Percentiles rank a stretch among this genome's conserved stretches.
Evolutionary conservation across 2,113 vertebrate species (phyloP).

Genomic region (Tyto alba): DNA sequence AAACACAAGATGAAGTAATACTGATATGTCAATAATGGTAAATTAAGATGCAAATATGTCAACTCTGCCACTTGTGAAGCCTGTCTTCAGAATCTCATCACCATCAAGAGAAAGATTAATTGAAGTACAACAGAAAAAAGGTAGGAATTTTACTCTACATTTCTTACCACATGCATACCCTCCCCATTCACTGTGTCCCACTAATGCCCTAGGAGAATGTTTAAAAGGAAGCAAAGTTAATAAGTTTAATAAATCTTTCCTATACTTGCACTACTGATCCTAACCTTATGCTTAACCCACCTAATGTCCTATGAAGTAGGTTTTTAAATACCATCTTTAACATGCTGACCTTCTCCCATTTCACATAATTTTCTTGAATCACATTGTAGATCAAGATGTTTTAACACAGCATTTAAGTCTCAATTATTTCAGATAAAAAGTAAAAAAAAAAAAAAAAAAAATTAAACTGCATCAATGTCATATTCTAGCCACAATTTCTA

Average conservation of each 20-base stretch:
- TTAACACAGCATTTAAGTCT: background rate
- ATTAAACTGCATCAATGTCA: background rate
- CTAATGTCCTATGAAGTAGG: background rate
- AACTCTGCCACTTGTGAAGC: background rate
- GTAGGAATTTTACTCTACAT: background rate
- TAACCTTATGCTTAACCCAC: background rate
- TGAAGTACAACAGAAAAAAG: background rate
- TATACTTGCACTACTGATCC: background rate
- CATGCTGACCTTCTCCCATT: background rate
- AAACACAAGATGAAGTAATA: background rate
- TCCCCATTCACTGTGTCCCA: background rate
- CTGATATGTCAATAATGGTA: background rate
- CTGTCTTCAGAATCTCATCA: background rate
- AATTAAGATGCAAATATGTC: background rate
- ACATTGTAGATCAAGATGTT: background rate
- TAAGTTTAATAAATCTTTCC: background rate
- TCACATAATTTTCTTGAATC: background rate
- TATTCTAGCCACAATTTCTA: background rate
- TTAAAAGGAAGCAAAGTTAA: background rate
- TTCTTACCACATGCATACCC: background rate
- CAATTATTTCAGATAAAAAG: background rate
- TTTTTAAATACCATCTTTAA: background rate
- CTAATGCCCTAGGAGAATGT: background rate
- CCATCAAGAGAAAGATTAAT: background rate
- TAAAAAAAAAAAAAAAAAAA: accelerated